A percentile compares a stretch with the other conserved stretches of the same genome.
Conservation (phyloP, 1,140 invertebrate genomes). For the Solenopsis invicta region DNA sequence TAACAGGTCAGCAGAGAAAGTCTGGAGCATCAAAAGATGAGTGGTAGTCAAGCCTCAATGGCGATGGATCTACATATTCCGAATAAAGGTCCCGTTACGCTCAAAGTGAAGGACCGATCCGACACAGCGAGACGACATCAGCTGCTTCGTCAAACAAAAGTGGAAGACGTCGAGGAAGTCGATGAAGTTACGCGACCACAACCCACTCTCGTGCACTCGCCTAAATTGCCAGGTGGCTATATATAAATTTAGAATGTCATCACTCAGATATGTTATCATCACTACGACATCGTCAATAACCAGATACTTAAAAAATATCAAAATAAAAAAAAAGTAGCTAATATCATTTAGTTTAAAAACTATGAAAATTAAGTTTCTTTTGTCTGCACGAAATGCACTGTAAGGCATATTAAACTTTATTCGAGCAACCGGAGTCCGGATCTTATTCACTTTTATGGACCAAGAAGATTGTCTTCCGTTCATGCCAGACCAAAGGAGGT, state of each 20-base stretch:
- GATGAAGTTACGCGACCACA: slow-evolving; percentile 77
- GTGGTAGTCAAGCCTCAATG: slow-evolving; percentile 90
- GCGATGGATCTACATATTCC: slow-evolving; percentile 91
- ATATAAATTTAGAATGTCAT: slow-evolving; percentile 27
- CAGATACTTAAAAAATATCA: neutral
- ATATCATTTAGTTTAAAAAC: neutral
- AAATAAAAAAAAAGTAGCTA: neutral
- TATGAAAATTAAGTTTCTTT: slow-evolving; percentile 5
- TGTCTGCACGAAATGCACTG: neutral
- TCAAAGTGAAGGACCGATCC: slow-evolving; percentile 90
- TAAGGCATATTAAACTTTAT: slow-evolving; percentile 19
- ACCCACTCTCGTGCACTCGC: slow-evolving; percentile 68
- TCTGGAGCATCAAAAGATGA: slow-evolving; percentile 87
- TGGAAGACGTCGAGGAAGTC: slow-evolving; percentile 88
- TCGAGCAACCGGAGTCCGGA: neutral
- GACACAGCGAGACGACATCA: slow-evolving; percentile 92
- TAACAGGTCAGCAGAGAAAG: slow-evolving; percentile 83
- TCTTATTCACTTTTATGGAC: neutral
- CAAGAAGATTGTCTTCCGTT: slow-evolving; percentile 15
- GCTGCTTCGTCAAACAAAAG: slow-evolving; percentile 91
- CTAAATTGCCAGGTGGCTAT: slow-evolving; percentile 79
- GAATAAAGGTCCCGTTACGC: slow-evolving; percentile 89
- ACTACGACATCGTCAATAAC: neutral
- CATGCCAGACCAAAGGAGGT: neutral
- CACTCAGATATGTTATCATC: neutral